Evolutionary conservation across 2,888 invertebrate species (phyloP), one percentile per base, ranked within the genome.

Genomic region (Torymus auratus): DNA sequence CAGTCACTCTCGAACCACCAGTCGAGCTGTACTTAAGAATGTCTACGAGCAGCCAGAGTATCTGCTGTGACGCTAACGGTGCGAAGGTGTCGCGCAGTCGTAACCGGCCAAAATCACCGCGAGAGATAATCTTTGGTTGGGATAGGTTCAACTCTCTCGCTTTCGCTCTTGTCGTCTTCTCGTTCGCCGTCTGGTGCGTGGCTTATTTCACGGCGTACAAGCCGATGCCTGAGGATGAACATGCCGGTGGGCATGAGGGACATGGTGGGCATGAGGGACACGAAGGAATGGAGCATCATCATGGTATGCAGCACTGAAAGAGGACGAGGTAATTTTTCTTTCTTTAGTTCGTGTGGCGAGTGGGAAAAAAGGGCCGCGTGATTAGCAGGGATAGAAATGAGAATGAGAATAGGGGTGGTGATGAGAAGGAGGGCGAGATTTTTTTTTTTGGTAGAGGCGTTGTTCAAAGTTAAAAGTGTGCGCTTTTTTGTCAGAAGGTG

Each of bases 41-140:
- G 70, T 78, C 76, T 7, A 41, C 41, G 72, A 79, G 55, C 17
- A 53, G 23, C 11, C 75, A 73, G 53, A 74, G 41, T 65, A 71
- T 82, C 15, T 78, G 79, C 55, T 80, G 79, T 15, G 64, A 71
- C n/a, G 28, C 10, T n/a, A 23, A 10, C 50, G 13, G 65, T 0
- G 41, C 67, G 12, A 20, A 41, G 52, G 50, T 15, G 61, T 15
- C n/a, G 13, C 4, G 14, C 2, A 60, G 28, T 1, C 0, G 41
- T 41, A n/a, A n/a, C n/a, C 41, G 41, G 53, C 55, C 65, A 3
- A 81, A 71, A 50, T 72, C 79, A 13, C 12, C 76, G 4, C 17
- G 53, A 13, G 81, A 86, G 14, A 81, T 87, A 14, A 84, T 89
- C 68, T 80, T 89, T 1, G 87, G 88, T 4, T 89, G 89, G 89